These are phyloP conservation scores for Heterochromis multidens DNA, from an alignment of 2,113 vertebrate species.

Conservation along the genomic window DNA sequence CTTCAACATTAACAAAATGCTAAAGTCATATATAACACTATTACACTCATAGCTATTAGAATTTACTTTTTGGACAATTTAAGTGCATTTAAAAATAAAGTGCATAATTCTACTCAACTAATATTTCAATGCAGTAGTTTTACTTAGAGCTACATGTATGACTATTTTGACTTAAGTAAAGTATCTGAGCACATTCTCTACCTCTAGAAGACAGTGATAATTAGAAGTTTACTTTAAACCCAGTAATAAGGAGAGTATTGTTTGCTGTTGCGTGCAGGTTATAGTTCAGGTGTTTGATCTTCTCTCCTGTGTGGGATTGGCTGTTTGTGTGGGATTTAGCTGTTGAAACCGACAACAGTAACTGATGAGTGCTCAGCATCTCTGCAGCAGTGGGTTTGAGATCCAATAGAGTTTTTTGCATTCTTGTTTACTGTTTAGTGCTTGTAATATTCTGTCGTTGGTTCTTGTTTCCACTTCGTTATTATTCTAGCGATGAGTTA, in stretches of 20 bases:
- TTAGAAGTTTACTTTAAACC: not conserved
- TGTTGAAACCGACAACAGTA: constrained; percentile 45
- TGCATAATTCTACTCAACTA: not conserved
- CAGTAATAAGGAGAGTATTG: not conserved
- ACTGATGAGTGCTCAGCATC: not conserved
- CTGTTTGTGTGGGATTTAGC: not conserved
- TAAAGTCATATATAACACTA: not conserved
- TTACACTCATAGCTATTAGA: not conserved
- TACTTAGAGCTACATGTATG: not conserved
- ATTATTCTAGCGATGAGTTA: not conserved
- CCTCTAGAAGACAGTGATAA: not conserved
- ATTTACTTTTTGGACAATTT: not conserved
- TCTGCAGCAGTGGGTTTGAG: not conserved
- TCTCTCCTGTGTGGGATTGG: not conserved
- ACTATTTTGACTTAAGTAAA: not conserved
- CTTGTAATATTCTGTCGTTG: not conserved
- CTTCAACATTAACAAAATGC: not conserved
- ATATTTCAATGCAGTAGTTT: not conserved
- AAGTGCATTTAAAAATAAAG: not conserved
- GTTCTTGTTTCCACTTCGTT: not conserved
- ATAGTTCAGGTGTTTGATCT: not conserved
- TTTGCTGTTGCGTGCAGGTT: not conserved
- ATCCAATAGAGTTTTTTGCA: not conserved
- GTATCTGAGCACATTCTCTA: not conserved
- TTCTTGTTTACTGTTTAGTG: not conserved